A percentile compares a stretch with the other conserved stretches of the same genome.
Conservation (phyloP, 2,113 vertebrate genomes). For the Eurystomus gularis region DNA sequence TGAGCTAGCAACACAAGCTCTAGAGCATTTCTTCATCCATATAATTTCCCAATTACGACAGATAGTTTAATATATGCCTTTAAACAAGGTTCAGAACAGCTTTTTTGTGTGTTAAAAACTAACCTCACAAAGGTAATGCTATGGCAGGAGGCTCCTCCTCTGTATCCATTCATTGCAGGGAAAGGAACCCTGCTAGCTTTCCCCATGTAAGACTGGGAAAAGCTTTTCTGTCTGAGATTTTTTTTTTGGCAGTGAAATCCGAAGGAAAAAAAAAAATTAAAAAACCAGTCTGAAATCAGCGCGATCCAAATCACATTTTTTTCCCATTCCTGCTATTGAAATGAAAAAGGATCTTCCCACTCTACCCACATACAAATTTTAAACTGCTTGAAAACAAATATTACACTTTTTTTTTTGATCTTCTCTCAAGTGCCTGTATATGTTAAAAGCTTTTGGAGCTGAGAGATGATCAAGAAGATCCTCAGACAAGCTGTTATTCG, state of each 20-base stretch:
- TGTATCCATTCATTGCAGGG: neutral
- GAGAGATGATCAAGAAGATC: neutral
- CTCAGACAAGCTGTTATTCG: neutral
- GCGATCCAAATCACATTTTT: neutral
- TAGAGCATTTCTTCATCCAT: neutral
- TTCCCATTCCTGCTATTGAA: neutral
- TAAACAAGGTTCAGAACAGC: neutral
- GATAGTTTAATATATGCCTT: neutral
- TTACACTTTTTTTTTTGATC: neutral
- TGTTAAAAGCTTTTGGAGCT: neutral
- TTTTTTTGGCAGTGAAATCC: neutral
- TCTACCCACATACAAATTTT: neutral
- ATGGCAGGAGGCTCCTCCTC: neutral
- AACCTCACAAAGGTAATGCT: neutral
- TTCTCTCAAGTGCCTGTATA: neutral
- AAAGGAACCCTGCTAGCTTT: neutral
- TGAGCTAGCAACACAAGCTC: neutral
- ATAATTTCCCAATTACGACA: neutral
- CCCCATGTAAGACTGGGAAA: neutral
- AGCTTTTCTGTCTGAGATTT: neutral
- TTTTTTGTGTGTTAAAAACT: neutral
- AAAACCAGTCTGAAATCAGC: neutral
- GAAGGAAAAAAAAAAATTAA: neutral
- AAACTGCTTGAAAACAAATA: neutral
- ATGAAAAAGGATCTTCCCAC: neutral